These are phyloP conservation scores for Corythoichthys haematopterus DNA, from an alignment of 2,113 vertebrate genomes.

Conservation along the genomic window DNA sequence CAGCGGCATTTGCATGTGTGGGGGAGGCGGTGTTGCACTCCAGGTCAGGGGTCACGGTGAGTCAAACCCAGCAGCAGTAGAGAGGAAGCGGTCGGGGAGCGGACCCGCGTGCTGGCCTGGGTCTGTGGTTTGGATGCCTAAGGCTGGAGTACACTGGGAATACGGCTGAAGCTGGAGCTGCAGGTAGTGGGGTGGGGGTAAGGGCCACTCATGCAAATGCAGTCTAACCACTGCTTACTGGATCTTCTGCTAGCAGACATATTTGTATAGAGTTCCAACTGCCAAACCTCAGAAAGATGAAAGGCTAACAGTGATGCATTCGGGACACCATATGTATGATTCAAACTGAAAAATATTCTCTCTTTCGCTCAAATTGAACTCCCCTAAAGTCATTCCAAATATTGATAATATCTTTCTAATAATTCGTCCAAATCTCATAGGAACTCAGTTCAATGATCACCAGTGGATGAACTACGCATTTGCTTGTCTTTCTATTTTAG, in stretches of 20 bases:
- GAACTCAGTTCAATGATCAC: neutral
- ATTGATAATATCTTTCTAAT: neutral
- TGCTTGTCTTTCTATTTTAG: neutral
- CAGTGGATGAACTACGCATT: neutral
- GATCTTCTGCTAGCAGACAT: conserved; percentile 35
- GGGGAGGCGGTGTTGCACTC: conserved; percentile 65
- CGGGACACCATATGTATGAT: neutral
- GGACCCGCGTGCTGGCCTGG: conserved; percentile 56
- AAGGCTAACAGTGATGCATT: conserved; percentile 17
- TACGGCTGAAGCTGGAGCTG: conserved; percentile 48
- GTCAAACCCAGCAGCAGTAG: conserved; percentile 63
- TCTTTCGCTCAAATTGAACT: neutral
- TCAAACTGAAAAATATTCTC: neutral
- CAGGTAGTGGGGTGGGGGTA: conserved; percentile 37
- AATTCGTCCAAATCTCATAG: neutral
- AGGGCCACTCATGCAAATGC: conserved; percentile 63
- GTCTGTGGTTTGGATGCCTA: conserved; percentile 60
- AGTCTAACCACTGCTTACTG: conserved; percentile 45
- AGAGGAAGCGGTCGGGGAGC: conserved; percentile 65
- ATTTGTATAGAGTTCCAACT: conserved; percentile 36
- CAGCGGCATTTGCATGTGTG: conserved; percentile 69
- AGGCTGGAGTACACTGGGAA: conserved; percentile 61
- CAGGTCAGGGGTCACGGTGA: conserved; percentile 71
- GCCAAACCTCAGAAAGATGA: conserved; percentile 22
- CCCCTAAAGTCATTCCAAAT: neutral